Evolutionary conservation across 2,888 invertebrate genomes (phyloP).

Genomic region (Drosophila neutralis): DNA sequence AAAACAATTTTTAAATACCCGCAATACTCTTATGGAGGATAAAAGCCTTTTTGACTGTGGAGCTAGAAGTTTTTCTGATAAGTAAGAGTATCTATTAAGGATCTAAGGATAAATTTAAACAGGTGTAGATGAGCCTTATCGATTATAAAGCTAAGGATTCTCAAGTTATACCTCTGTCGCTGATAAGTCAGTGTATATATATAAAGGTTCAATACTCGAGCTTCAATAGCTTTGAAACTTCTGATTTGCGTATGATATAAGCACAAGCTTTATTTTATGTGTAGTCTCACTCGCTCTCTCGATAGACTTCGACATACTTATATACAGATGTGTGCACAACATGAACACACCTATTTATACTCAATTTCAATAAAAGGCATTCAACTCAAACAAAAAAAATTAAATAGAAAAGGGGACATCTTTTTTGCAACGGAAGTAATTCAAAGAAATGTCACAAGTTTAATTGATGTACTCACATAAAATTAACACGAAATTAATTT

Average conservation of each 20-base stretch:
- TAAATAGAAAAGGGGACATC: background rate
- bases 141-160: background rate
- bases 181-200: background rate
- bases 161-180: background rate
- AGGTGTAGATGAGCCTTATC: background rate
- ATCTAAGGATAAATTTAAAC: background rate
- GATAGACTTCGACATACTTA: background rate
- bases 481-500: constrained; percentile 84
- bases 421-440: constrained; percentile 77
- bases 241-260: background rate
- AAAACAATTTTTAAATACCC: background rate
- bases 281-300: background rate
- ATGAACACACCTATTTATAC: background rate
- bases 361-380: background rate
- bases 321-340: background rate
- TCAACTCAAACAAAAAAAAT: background rate
- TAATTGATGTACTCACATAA: constrained; percentile 80
- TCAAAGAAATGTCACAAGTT: constrained; percentile 73
- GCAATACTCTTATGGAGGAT: background rate
- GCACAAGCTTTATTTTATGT: background rate
- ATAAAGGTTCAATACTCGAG: background rate
- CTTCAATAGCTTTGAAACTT: background rate
- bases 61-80: background rate
- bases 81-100: background rate
- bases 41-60: background rate